A percentile compares a stretch with the other conserved stretches of the same genome.
Evolutionary conservation across 92 coral and sea anemone genomes (phyloP).

Genomic region (Phenganax marumi): DNA sequence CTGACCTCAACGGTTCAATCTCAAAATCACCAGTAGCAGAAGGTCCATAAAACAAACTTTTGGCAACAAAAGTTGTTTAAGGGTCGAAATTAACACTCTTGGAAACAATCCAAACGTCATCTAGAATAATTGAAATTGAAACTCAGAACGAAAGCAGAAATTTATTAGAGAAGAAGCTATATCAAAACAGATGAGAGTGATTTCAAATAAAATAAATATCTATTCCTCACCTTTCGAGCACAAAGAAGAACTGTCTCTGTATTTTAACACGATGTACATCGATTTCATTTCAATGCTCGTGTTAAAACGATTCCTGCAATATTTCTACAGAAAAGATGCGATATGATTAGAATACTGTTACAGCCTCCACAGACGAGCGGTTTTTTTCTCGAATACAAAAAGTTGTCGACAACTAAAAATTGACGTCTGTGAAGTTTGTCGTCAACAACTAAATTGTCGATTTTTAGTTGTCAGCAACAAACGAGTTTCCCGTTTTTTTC

Average conservation of each 20-base stretch:
- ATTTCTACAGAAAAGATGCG: neutral
- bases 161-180: too few relatives aligned
- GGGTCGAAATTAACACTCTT: slow-evolving; percentile 65
- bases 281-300: slow-evolving; percentile 51
- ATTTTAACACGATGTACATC: slow-evolving; percentile 68
- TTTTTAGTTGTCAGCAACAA: too few relatives aligned
- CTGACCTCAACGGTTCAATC: slow-evolving; percentile 77
- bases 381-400: too few relatives aligned
- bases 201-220: neutral
- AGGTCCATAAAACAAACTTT: slow-evolving; percentile 86
- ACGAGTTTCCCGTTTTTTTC: too few relatives aligned
- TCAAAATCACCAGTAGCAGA: slow-evolving; percentile 85
- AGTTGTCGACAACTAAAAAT: too few relatives aligned
- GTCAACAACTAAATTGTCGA: too few relatives aligned
- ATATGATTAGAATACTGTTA: too few relatives aligned
- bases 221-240: slow-evolving; percentile 75
- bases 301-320: slow-evolving; percentile 19
- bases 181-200: too few relatives aligned
- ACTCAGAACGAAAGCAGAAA: too few relatives aligned
- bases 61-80: slow-evolving; percentile 74
- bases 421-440: too few relatives aligned
- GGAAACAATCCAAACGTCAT: slow-evolving; percentile 94
- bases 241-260: slow-evolving; percentile 71
- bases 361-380: too few relatives aligned
- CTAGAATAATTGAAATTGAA: slow-evolving; percentile 36